Evolutionary conservation across 2,888 invertebrate species (phyloP).

Genomic region (Folsomia manolachei): DNA sequence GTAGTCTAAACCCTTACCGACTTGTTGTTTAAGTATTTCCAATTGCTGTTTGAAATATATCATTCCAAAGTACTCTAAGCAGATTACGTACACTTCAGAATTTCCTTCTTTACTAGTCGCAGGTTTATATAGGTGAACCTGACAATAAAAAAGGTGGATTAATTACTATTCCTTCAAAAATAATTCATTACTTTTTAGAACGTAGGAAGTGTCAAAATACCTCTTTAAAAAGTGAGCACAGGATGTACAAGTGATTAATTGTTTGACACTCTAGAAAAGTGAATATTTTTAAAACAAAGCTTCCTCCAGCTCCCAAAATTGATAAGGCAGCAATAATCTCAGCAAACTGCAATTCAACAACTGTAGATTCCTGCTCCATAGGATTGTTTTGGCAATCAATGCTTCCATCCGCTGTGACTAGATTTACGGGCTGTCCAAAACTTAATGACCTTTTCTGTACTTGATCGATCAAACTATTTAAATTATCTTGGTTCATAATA

Average conservation of each 20-base stretch:
- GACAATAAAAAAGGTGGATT: too few relatives aligned
- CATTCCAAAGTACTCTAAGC: constrained; percentile 62
- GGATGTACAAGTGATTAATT: constrained; percentile 72
- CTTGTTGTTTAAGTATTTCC: constrained; percentile 54
- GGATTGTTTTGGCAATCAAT: constrained; percentile 79
- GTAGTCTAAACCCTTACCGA: constrained; percentile 21
- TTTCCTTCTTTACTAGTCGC: constrained; percentile 91
- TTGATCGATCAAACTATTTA: constrained; percentile 62
- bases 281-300: constrained; percentile 82
- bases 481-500: constrained; percentile 68
- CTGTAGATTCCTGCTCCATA: constrained; percentile 78
- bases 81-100: constrained; percentile 86
- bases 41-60: constrained; percentile 56
- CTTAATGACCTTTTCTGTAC: constrained; percentile 52
- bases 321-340: constrained; percentile 76
- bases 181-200: too few relatives aligned
- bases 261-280: constrained; percentile 83
- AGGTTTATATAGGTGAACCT: constrained; percentile 79
- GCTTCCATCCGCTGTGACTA: constrained; percentile 93
- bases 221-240: constrained; percentile 69
- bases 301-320: constrained; percentile 69
- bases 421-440: constrained; percentile 28
- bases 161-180: not conserved
- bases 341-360: constrained; percentile 75
- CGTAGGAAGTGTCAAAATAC: too few relatives aligned